Conservation (phyloP, 2,888 invertebrate genomes). For the Euproctis similis region DNA sequence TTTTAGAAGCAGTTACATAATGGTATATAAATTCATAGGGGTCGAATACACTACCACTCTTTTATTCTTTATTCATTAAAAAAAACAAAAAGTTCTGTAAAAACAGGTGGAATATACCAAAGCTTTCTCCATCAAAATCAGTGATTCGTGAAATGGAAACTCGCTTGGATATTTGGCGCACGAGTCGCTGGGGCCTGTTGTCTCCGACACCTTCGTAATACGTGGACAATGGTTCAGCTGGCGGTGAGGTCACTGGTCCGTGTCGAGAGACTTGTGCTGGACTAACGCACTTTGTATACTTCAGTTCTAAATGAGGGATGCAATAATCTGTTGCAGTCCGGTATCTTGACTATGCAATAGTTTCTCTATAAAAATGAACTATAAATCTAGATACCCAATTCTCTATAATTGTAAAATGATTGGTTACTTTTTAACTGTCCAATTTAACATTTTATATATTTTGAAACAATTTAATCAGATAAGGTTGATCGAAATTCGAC, state of each 20-base stretch:
- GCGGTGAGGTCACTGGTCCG: constrained; percentile 21
- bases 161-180: constrained; percentile 12
- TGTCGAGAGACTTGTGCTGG: constrained; percentile 26
- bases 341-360: not conserved
- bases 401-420: too few relatives aligned
- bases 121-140: constrained; percentile 54
- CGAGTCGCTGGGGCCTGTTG: constrained; percentile 1
- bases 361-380: not conserved
- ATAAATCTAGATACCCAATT: too few relatives aligned
- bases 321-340: constrained; percentile 6
- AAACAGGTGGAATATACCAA: constrained; percentile 18
- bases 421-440: too few relatives aligned
- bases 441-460: too few relatives aligned
- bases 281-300: constrained; percentile 17
- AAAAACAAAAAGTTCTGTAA: too few relatives aligned
- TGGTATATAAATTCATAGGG: too few relatives aligned
- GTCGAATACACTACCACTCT: too few relatives aligned
- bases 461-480: too few relatives aligned
- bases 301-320: constrained; percentile 11
- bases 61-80: too few relatives aligned
- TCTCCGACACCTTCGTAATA: constrained; percentile 11
- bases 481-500: too few relatives aligned
- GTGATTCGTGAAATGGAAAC: constrained; percentile 58
- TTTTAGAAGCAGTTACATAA: too few relatives aligned
- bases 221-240: constrained; percentile 12